These are phyloP conservation scores for Anorthoa munda DNA, from an alignment of 2,888 invertebrate genomes.

Conservation along the genomic window DNA sequence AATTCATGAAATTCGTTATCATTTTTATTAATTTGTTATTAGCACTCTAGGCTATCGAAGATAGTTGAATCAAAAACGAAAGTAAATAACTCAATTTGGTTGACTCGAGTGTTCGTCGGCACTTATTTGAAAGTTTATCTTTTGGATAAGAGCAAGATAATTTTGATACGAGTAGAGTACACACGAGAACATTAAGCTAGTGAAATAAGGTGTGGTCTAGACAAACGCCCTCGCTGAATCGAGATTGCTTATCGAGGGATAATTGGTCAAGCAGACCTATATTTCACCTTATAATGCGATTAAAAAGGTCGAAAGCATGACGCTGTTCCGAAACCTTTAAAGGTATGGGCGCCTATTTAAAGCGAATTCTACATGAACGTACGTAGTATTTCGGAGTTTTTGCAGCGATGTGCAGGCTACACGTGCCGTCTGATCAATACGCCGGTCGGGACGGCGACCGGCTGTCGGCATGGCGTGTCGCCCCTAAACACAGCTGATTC, in stretches of 20 bases:
- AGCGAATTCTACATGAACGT: constrained; percentile 24
- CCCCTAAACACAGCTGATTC: constrained; percentile 90
- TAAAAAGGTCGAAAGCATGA: constrained; percentile 62
- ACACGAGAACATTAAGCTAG: constrained; percentile 14
- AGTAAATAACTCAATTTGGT: constrained; percentile 15
- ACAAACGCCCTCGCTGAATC: constrained; percentile 61
- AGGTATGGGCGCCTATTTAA: constrained; percentile 41
- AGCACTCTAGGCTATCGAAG: neutral
- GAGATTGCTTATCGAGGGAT: constrained; percentile 58
- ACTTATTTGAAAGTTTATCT: constrained; percentile 34
- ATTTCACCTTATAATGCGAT: constrained; percentile 64
- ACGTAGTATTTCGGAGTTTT: constrained; percentile 61
- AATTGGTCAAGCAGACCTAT: constrained; percentile 58
- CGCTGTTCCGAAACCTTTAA: constrained; percentile 48
- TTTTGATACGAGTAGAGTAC: neutral
- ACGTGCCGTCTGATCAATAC: constrained; percentile 86
- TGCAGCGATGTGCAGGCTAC: constrained; percentile 78
- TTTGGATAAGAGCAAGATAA: constrained; percentile 42
- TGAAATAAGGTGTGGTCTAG: constrained; percentile 54
- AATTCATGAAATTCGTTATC: neutral
- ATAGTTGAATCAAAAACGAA: constrained; percentile 21
- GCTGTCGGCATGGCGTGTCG: constrained; percentile 85
- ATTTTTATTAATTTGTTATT: neutral
- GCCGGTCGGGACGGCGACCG: constrained; percentile 89
- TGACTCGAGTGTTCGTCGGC: constrained; percentile 17